Evolutionary conservation across 2,113 vertebrate species (phyloP).

Genomic region (Phaethon lepturus): DNA sequence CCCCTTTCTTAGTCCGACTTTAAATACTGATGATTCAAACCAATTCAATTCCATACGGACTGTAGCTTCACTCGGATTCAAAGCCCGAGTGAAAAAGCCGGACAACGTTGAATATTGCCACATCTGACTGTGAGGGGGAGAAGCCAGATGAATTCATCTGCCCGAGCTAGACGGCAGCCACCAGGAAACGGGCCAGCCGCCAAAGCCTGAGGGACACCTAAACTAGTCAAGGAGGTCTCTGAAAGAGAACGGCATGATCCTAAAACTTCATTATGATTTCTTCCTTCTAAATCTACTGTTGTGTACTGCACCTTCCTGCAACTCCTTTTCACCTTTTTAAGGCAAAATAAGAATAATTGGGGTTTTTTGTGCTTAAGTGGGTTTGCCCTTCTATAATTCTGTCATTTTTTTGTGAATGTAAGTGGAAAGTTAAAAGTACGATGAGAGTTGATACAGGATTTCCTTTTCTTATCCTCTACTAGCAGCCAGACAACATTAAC

Average conservation of each 20-base stretch:
- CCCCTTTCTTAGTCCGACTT: background rate
- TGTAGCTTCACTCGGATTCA: background rate
- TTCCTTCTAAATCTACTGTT: background rate
- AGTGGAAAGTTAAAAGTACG: background rate
- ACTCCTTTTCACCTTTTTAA: background rate
- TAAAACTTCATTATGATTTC: background rate
- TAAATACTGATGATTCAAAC: background rate
- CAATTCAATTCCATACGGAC: background rate
- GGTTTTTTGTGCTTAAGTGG: background rate
- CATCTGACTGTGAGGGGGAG: background rate
- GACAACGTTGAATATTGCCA: background rate
- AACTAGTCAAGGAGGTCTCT: background rate
- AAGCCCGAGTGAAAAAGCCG: background rate
- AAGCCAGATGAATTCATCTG: background rate
- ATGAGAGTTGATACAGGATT: background rate
- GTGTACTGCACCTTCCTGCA: background rate
- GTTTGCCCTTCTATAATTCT: background rate
- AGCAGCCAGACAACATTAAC: background rate
- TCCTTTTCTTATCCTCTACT: background rate
- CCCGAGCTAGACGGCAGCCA: background rate
- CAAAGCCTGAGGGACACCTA: background rate
- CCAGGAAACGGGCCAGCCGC: background rate
- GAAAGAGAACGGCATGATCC: background rate
- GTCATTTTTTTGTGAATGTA: background rate
- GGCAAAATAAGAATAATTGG: background rate